Base-by-base conservation (phyloP, 2,888 invertebrate species). In the Meandrusa payeni region DNA sequence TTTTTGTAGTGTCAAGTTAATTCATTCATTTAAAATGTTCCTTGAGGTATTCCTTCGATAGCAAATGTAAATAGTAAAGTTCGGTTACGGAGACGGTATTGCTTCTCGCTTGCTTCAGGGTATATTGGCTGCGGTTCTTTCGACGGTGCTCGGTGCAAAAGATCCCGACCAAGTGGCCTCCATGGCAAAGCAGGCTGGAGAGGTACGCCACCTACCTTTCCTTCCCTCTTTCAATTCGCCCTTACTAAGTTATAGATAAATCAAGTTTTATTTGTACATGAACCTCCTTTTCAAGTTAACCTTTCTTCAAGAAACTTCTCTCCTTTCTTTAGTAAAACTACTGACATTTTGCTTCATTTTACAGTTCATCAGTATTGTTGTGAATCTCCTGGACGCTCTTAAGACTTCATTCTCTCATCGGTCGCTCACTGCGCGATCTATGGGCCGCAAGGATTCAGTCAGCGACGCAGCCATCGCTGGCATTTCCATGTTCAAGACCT, bases 141-240 rank as follows among this genome's bases (percentile, higher is more conserved):
- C 95, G 81, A 93, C 95, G 87, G 91, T 96, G 90, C 92, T 96
- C 89, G 96, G 96, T 90, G 92, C 93, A 87, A 94, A 94, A 91
- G 94, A 96, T 90, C 95, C 95, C 76, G 93, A 94, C 86, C 95
- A 95, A 90, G 94, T 95, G 87, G 93, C 95, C 90, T 93, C 93
- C 89, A 95, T 96, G 94, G 96, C 96, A 89, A 96, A 95, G 90
- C 96, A 96, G 89, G 95, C 96, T 87, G 94, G 95, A 88, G 95
- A 96, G 95, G 96, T 96, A 93, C 91, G 94, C 91, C 80, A 64
- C 69, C 75, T 72, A 70, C 69, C 81, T 75, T 76, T 76, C 80
- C 81, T 75, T 24, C 69, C 56, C 69, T 73, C 71, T 69, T 67
- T 66, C 53, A 66, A 55, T 66, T 59, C 28, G 43, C 12, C 47